Percentiles rank a stretch among this genome's conserved stretches.
Conservation (phyloP, 1,140 invertebrate species). For the Drosophila santomea region DNA sequence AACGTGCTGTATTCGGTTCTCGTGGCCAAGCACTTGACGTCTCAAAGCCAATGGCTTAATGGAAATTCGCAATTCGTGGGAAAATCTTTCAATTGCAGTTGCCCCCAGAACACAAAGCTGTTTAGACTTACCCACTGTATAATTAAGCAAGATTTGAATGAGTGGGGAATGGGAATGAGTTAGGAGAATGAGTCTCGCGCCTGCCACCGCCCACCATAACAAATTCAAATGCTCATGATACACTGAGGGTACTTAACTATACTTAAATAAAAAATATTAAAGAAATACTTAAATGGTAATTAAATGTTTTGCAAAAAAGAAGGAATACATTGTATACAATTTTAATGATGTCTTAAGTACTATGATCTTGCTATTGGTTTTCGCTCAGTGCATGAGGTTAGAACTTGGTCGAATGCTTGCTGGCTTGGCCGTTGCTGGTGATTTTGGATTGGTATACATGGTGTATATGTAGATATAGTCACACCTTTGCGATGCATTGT, state of each 20-base stretch:
- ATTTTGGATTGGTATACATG: constrained; percentile 14
- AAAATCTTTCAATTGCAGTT: constrained; percentile 71
- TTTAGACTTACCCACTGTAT: constrained; percentile 60
- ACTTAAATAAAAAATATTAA: background rate
- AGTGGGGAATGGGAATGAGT: constrained; percentile 23
- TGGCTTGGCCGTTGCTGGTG: background rate
- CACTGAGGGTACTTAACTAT: constrained; percentile 3
- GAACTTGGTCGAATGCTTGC: constrained; percentile 23
- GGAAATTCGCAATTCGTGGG: constrained; percentile 69
- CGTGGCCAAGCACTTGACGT: constrained; percentile 70
- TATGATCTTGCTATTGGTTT: background rate
- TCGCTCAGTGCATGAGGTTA: constrained; percentile 16
- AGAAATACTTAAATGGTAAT: no score
- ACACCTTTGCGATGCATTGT: constrained; percentile 69
- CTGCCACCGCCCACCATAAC: constrained; percentile 40
- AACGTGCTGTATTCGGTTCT: constrained; percentile 64
- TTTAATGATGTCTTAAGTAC: background rate
- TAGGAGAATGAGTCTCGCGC: constrained; percentile 24
- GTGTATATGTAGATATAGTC: constrained; percentile 30
- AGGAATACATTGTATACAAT: no score
- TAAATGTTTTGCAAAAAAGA: no score
- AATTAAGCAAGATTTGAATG: constrained; percentile 60
- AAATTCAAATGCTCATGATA: constrained; percentile 13
- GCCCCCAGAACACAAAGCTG: constrained; percentile 23
- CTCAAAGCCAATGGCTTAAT: constrained; percentile 77